Percentiles rank a stretch among this genome's conserved stretches.
Evolutionary conservation across 2,797 vertebrate species (phyloP).

Genomic region (Sebastes diaconus): DNA sequence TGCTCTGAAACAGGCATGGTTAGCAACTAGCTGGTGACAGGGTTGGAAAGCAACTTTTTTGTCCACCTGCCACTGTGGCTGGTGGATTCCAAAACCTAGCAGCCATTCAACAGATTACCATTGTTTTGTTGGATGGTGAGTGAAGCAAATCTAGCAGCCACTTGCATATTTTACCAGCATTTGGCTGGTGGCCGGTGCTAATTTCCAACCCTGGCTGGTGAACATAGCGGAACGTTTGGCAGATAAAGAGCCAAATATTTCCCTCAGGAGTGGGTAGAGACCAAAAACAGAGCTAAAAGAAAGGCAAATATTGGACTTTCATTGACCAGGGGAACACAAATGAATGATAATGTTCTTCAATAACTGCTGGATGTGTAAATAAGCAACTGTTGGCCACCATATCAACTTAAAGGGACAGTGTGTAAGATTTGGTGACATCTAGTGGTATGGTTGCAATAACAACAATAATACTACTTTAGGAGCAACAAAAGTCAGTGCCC

Average conservation of each 20-base stretch:
- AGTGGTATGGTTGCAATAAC: too few species aligned
- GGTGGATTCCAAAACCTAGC: too few species aligned
- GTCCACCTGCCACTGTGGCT: too few species aligned
- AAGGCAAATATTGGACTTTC: neutral
- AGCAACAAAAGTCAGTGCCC: too few species aligned
- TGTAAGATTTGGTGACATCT: too few species aligned
- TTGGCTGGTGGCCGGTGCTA: too few species aligned
- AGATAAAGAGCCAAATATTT: neutral
- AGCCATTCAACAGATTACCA: too few species aligned
- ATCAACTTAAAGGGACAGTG: neutral
- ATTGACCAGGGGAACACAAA: neutral
- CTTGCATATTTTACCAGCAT: too few species aligned
- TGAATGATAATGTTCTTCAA: neutral
- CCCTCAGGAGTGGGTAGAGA: neutral
- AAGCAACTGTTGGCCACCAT: neutral
- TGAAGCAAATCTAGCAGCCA: too few species aligned
- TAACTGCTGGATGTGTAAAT: neutral
- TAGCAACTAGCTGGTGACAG: neutral
- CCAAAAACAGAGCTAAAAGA: neutral
- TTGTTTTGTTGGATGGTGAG: too few species aligned
- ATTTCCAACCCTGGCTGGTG: neutral
- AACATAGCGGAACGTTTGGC: neutral
- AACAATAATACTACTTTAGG: too few species aligned
- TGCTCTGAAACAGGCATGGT: neutral
- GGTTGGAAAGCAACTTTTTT: too few species aligned